Evolutionary conservation across 2,113 vertebrate species (phyloP).

Genomic region (Cyphomyrus plagiostoma): DNA sequence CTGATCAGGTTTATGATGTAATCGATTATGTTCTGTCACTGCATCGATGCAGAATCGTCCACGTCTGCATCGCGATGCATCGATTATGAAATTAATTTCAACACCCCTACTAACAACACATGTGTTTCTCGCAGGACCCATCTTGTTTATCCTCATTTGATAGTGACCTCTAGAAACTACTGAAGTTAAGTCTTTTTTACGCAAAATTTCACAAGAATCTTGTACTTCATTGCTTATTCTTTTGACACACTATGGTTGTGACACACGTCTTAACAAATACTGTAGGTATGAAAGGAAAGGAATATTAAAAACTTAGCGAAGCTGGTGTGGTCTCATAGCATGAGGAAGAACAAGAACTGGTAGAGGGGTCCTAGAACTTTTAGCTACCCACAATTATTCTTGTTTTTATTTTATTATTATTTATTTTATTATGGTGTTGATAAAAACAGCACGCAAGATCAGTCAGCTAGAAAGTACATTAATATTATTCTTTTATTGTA

Average conservation of each 20-base stretch:
- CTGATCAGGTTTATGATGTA: too few species aligned
- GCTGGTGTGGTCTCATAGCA: background rate
- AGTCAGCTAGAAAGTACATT: background rate
- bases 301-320: background rate
- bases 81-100: too few species aligned
- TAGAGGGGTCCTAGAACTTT: background rate
- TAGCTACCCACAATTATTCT: background rate
- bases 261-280: background rate
- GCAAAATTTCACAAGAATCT: background rate
- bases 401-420: background rate
- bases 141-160: background rate
- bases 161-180: background rate
- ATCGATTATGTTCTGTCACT: too few species aligned
- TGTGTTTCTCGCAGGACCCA: background rate
- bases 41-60: too few species aligned
- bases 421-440: background rate
- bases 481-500: background rate
- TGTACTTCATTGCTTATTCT: background rate
- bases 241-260: background rate
- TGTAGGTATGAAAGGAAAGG: background rate
- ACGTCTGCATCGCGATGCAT: too few species aligned
- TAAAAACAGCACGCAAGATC: background rate
- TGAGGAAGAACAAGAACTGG: too few species aligned
- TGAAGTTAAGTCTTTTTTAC: background rate
- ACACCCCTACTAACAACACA: background rate